Conservation (phyloP, 2,113 vertebrate species). For the Paracanthobrama guichenoti region DNA sequence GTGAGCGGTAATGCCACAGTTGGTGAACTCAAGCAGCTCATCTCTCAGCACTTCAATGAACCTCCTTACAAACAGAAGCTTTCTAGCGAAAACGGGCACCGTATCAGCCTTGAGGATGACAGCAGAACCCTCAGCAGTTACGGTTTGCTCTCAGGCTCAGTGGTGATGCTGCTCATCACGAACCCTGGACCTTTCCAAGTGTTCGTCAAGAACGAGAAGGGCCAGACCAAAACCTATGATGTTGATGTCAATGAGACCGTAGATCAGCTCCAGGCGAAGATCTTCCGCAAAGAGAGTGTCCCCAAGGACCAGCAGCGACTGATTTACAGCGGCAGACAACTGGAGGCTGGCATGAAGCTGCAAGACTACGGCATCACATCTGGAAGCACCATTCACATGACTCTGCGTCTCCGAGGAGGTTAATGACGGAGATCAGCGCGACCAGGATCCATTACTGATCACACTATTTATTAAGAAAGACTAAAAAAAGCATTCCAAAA, state of each 20-base stretch:
- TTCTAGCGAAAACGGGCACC: slow-evolving; percentile 46
- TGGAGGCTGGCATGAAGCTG: slow-evolving; percentile 49
- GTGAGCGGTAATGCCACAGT: slow-evolving; percentile 66
- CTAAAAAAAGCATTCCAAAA: not conserved
- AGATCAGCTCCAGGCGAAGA: slow-evolving; percentile 55
- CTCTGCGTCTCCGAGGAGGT: slow-evolving; percentile 59
- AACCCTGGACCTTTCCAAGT: slow-evolving; percentile 60
- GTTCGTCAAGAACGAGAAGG: slow-evolving; percentile 64
- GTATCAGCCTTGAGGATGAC: slow-evolving; percentile 47
- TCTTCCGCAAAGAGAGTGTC: slow-evolving; percentile 56
- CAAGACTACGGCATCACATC: slow-evolving; percentile 61
- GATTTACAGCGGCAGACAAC: slow-evolving; percentile 50
- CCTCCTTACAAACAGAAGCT: slow-evolving; percentile 48
- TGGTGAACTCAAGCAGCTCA: slow-evolving; percentile 51
- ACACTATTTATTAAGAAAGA: not conserved
- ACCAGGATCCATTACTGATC: not conserved
- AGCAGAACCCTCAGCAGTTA: slow-evolving; percentile 29
- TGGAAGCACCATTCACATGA: slow-evolving; percentile 63
- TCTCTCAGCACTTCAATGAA: not conserved
- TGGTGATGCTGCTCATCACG: slow-evolving; percentile 64
- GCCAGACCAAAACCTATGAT: slow-evolving; percentile 51
- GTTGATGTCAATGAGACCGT: slow-evolving; percentile 61
- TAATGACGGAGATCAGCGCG: not conserved
- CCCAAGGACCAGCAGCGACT: slow-evolving; percentile 66
- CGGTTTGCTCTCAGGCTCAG: slow-evolving; percentile 56